Evolutionary conservation across 92 coral and sea anemone genomes (phyloP).

Genomic region (Meandrina meandrites): DNA sequence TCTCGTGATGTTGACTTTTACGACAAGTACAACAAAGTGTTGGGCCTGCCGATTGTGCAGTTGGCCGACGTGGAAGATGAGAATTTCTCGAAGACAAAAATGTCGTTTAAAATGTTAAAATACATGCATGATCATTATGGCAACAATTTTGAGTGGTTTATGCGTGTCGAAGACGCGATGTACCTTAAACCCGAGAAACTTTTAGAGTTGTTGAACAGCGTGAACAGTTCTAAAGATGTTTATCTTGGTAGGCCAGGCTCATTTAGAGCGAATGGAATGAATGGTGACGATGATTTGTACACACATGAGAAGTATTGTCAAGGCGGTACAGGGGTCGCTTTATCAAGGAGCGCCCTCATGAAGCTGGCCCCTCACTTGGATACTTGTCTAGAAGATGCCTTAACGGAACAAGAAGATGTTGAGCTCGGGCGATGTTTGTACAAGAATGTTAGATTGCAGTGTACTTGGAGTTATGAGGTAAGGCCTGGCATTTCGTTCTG

Average conservation of each 20-base stretch:
- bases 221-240: slow-evolving; percentile 81
- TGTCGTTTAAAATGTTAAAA: slow-evolving; percentile 92
- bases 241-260: slow-evolving; percentile 92
- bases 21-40: slow-evolving; percentile 88
- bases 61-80: slow-evolving; percentile 87
- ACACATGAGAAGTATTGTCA: slow-evolving; percentile 83
- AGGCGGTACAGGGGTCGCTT: slow-evolving; percentile 78
- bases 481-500: background rate
- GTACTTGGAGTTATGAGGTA: slow-evolving; percentile 99
- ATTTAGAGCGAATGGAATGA: slow-evolving; percentile 46
- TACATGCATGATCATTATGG: slow-evolving; percentile 87
- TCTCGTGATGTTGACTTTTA: slow-evolving; percentile 94
- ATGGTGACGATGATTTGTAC: slow-evolving; percentile 58
- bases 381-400: slow-evolving; percentile 76
- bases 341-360: slow-evolving; percentile 75
- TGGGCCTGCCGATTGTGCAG: slow-evolving; percentile 91
- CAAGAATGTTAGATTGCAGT: slow-evolving; percentile 78
- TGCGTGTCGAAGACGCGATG: slow-evolving; percentile 84
- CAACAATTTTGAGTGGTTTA: slow-evolving; percentile 93
- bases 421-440: slow-evolving; percentile 90
- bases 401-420: slow-evolving; percentile 84
- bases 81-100: slow-evolving; percentile 71
- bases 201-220: slow-evolving; percentile 74
- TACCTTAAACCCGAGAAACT: slow-evolving; percentile 84
- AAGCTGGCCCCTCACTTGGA: slow-evolving; percentile 80